Conservation (phyloP, 1,140 invertebrate species). For the Metopolophium dirhodum region DNA sequence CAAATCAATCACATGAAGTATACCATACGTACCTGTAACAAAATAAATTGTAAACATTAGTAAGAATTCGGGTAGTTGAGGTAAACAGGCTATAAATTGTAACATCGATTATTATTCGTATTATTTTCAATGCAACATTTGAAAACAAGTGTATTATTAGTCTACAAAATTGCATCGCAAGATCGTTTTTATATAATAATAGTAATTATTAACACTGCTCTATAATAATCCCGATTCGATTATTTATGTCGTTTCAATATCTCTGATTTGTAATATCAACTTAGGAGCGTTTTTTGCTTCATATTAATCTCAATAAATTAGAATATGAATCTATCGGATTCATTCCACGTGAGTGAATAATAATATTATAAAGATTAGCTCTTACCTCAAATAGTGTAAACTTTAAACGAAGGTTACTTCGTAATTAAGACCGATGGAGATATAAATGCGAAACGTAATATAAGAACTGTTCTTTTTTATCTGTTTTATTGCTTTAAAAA, state of each 20-base stretch:
- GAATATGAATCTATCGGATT: not conserved
- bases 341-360: not conserved
- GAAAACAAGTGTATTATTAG: not conserved
- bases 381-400: not conserved
- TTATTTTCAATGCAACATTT: not conserved
- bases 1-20: not conserved
- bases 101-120: not conserved
- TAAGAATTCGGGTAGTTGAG: not conserved
- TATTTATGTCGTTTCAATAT: too few species aligned
- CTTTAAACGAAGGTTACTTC: not conserved
- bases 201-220: too few species aligned
- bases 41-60: not conserved
- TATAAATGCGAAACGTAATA: not conserved
- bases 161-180: not conserved
- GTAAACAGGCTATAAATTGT: not conserved
- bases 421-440: too few species aligned
- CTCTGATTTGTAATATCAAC: not conserved
- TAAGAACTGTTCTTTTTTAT: not conserved
- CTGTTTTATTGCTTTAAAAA: not conserved
- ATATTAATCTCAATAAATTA: not conserved
- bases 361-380: too few species aligned
- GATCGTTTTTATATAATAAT: too few species aligned
- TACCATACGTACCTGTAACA: not conserved
- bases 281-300: not conserved
- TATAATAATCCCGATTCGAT: too few species aligned